Evolutionary conservation across 2,113 vertebrate species (phyloP), one percentile per base, ranked within the genome.

Genomic region (Cyprinodon variegatus): DNA sequence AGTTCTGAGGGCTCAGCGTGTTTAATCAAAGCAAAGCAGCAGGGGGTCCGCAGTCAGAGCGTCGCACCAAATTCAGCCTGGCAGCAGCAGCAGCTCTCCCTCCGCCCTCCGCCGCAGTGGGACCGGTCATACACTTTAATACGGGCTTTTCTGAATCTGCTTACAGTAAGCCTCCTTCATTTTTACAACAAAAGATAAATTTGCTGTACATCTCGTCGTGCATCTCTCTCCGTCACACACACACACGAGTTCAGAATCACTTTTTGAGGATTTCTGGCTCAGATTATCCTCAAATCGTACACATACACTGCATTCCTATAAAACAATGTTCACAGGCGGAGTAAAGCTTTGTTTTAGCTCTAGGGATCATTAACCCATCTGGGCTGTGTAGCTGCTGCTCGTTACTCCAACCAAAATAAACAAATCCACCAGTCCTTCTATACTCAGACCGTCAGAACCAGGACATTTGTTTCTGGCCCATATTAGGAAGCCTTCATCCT

Each of bases 131-230:
- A 64, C 81, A 45, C 82, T 74, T 41, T 90, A 84, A 90, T 80
- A 65, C 72, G 80, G 70, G 89, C 85, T 85, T 91, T 90, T 86
- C 78, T 71, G 86, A 90, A 90, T 89, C 86, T 82, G 83, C 89
- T 92, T 89, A 92, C 68, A 60, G 76, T 90, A 90, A 92, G 83
- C 88, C 82, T 76, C 68, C 74, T 78, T 63, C 38, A 69, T 87
- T 86, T 86, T 82, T 11, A 57, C 73, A 62, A 84, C 73, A 86
- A 84, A 73, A 68, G 11, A 63, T 72, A 76, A 70, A 69, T 79
- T 77, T 68, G 14, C 59, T 61, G 59, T 12, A 65, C 67, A 66
- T 72, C 74, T 45, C 59, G 37, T 61, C 61, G 0, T 68, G 63
- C 72, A 65, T 22, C 74, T 4, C 61, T 29, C 69, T 2, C 57